Evolutionary conservation across 2,113 vertebrate genomes (phyloP).

Genomic region (Etia nguti): DNA sequence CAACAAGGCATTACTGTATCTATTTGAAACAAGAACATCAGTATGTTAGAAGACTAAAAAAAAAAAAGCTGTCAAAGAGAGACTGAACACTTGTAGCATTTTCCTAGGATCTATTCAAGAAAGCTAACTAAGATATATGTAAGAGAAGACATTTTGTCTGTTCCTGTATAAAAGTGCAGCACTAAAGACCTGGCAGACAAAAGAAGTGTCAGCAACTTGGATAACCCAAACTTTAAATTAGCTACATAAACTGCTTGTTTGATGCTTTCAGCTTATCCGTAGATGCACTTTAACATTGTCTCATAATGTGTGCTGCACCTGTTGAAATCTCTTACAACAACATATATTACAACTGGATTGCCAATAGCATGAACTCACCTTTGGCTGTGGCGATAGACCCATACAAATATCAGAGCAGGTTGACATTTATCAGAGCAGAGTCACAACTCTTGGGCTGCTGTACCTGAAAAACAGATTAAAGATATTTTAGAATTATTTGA

Average conservation of each 20-base stretch:
- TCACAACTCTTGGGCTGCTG: slow-evolving; percentile 1
- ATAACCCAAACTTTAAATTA: background rate
- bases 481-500: background rate
- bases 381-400: slow-evolving; percentile 53
- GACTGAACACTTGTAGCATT: background rate
- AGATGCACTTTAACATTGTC: background rate
- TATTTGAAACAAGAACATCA: slow-evolving; percentile 5
- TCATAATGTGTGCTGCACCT: background rate
- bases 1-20: background rate
- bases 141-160: background rate
- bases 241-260: background rate
- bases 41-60: background rate
- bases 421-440: slow-evolving; percentile 48
- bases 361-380: slow-evolving; percentile 45
- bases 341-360: background rate
- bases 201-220: background rate
- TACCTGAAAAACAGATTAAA: slow-evolving; percentile 38
- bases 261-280: background rate
- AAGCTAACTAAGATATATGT: background rate
- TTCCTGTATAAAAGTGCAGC: background rate
- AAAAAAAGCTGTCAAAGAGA: background rate
- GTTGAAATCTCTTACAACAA: background rate
- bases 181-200: background rate
- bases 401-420: slow-evolving; percentile 57
- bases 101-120: background rate